These are phyloP conservation scores for Rhopalosiphum padi DNA, from an alignment of 1,140 invertebrate genomes.

Conservation along the genomic window DNA sequence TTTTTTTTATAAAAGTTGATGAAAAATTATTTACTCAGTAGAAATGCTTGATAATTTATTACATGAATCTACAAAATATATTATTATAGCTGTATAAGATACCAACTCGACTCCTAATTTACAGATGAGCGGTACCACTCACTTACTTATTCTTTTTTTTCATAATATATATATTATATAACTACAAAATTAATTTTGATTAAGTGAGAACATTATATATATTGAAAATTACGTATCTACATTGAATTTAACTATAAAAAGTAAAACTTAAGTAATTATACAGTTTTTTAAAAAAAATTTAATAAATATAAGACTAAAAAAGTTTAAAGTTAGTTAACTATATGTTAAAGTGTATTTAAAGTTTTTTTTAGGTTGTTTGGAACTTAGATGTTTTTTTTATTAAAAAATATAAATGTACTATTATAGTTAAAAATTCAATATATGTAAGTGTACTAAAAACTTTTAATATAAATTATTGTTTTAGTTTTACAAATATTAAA, in stretches of 20 bases:
- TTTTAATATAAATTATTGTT: slow-evolving; percentile 3
- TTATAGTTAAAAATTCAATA: background rate
- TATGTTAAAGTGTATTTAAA: background rate
- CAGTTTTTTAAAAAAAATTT: background rate
- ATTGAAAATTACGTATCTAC: background rate
- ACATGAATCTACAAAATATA: no score
- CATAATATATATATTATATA: no score
- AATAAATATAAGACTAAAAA: background rate
- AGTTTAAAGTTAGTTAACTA: background rate
- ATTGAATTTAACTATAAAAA: background rate
- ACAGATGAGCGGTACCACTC: no score
- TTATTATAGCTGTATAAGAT: no score
- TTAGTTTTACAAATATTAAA: slow-evolving; percentile 19
- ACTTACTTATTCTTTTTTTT: no score
- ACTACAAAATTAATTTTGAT: no score
- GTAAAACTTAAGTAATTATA: background rate
- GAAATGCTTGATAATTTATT: no score
- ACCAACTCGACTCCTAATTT: no score
- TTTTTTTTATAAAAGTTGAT: no score
- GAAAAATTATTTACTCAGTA: no score
- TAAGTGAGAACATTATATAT: no score
- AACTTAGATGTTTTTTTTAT: background rate
- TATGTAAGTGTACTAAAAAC: background rate
- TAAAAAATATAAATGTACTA: background rate
- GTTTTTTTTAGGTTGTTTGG: background rate